Base-by-base conservation (phyloP, 1,140 invertebrate genomes). In the Saccostrea glomerata region DNA sequence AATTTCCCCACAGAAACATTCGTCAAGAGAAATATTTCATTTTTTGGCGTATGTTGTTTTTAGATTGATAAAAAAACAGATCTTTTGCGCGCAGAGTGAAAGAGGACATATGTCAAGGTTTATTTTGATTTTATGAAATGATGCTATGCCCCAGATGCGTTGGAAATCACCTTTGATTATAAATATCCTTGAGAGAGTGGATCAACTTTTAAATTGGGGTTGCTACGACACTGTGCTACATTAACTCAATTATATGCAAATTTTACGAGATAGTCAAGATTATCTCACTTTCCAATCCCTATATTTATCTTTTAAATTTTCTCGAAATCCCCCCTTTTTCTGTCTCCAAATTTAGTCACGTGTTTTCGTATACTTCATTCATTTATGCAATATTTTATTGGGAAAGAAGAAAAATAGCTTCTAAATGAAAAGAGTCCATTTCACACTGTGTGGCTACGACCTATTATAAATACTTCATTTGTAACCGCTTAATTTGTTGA, bases 391-490 rank as follows among this genome's bases (percentile, higher is more conserved):
- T 36, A 15, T 15, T 15, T 9, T 77, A 77, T 36, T 15, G 70
- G 12, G 7, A 25, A 30, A 77, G 11, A 77, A 77, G 70, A 77
- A 11, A 77, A 25, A 30, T 77, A 77, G 11, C 12, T 17, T 15
- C 25, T 25, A 47, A 77, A 77, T 77, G 1, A 77, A 77, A 40
- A 77, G 25, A 77, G 23, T 23, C 25, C 23, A 77, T 77, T 77
- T 77, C 70, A 77, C 70, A 40, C 70, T 36, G 23, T 36, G 70
- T 77, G 70, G 11, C 30, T 77, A 13, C 17, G 13, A 77, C 70
- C 9, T 47, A 47, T 47, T 30, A 77, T 77, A 77, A 77, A 36
- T 77, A 30, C 58, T 77, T 77, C 70, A 77, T 77, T 77, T 77
- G 25, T 77, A 36, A 77, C 70, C 70, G 15, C 70, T 77, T 36